Conservation (phyloP, 2,113 vertebrate genomes). For the Orcinus orca region DNA sequence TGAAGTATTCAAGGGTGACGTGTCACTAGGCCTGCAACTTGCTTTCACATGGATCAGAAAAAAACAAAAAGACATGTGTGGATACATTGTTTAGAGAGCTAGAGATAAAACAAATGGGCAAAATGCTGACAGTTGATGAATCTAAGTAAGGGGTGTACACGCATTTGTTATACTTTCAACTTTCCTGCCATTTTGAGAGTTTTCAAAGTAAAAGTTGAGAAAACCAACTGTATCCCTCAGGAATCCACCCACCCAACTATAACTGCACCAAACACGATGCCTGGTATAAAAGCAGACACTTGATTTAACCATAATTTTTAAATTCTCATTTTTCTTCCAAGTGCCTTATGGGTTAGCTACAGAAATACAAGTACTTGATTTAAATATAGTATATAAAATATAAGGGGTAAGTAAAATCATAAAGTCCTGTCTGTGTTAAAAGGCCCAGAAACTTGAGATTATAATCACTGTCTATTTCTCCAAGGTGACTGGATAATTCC, state of each 20-base stretch:
- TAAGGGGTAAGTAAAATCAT: not conserved
- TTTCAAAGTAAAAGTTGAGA: constrained; percentile 27
- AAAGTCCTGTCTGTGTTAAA: not conserved
- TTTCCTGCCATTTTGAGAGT: constrained; percentile 5
- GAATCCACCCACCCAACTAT: not conserved
- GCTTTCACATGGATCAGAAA: not conserved
- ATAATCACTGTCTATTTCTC: constrained; percentile 3
- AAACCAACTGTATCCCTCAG: not conserved
- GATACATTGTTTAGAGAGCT: not conserved
- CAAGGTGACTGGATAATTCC: constrained; percentile 9
- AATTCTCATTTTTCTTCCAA: constrained; percentile 26
- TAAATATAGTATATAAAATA: not conserved
- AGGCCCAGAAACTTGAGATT: not conserved
- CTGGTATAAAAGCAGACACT: not conserved
- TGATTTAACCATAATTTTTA: constrained; percentile 29
- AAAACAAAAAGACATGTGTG: not conserved
- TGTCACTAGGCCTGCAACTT: not conserved
- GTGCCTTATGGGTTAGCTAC: not conserved
- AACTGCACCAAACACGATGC: not conserved
- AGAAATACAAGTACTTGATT: constrained; percentile 28
- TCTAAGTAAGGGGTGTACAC: not conserved
- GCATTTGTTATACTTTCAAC: not conserved
- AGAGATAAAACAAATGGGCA: not conserved
- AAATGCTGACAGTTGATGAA: not conserved
- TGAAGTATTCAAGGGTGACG: not conserved